Evolutionary conservation across 2,888 invertebrate genomes (phyloP), one percentile per base, ranked within the genome.

Genomic region (Harmothoe impar): DNA sequence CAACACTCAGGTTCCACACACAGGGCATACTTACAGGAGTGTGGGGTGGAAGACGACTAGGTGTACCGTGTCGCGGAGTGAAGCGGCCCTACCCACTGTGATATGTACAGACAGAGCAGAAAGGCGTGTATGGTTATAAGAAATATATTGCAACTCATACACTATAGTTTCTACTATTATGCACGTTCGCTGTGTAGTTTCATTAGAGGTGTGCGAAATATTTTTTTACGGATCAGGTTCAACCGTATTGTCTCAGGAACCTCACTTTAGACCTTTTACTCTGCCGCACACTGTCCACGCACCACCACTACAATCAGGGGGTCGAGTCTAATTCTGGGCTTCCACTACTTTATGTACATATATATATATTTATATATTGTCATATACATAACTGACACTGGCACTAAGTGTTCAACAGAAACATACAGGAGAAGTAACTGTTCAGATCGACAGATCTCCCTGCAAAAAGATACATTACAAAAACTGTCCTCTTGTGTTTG

Each of bases 361-460:
- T n/a, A 62, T 20, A 20, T 62, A n/a, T n/a, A n/a, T 62, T 3
- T 52, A 52, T 52, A 17, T 10, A 15, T 10, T n/a, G n/a, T n/a
- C 62, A 7, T 62, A 20, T n/a, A 62, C 62, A 62, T n/a, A 20
- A 62, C 20, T 62, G 62, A 62, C 43, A 43, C 43, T 43, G 43
- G 43, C 43, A 62, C 62, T 62, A 62, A 62, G 62, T n/a, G n/a
- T 62, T 62, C 62, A 62, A 62, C 62, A 62, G 62, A 62, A 62
- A 62, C 15, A 62, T 62, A n/a, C 3, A 20, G n/a, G 15, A 62
- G 43, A 43, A 43, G 43, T 10, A 7, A 43, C 43, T 43, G 43
- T 43, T 43, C 43, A 43, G 43, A 43, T 43, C 10, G 43, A 43
- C 43, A 43, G 43, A 43, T 43, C 43, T 43, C 43, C 43, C 10